Percentiles rank a stretch among this genome's conserved stretches.
phyloP scores from a whole-genome alignment of 2,888 invertebrate species.

The Lapara coniferarum region DNA sequence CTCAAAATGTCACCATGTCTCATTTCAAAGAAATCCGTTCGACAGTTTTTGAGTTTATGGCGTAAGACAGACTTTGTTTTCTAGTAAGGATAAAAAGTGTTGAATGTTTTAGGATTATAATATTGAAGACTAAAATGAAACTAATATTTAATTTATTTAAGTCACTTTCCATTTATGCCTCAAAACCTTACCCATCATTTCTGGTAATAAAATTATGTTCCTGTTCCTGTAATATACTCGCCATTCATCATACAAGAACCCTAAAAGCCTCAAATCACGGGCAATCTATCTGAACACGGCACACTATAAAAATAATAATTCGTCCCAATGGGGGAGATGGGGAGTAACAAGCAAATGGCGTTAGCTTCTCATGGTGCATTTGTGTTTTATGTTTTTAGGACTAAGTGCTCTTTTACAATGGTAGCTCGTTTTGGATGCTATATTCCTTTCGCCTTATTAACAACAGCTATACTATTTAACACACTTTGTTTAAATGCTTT shows the following conservation, averaged over 20 bases:
- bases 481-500: too few relatives aligned
- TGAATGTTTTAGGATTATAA: too few relatives aligned
- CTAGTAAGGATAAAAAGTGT: too few relatives aligned
- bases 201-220: slow-evolving; percentile 6
- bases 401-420: neutral
- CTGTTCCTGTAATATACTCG: slow-evolving; percentile 43
- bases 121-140: too few relatives aligned
- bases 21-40: too few relatives aligned
- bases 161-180: neutral
- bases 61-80: too few relatives aligned
- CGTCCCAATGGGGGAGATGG: slow-evolving; percentile 55
- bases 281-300: slow-evolving; percentile 74
- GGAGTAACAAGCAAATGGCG: slow-evolving; percentile 12
- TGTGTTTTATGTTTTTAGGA: neutral
- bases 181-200: neutral
- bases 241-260: slow-evolving; percentile 56
- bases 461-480: neutral
- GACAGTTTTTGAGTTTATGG: too few relatives aligned
- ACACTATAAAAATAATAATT: slow-evolving; percentile 80
- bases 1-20: too few relatives aligned
- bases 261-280: slow-evolving; percentile 75
- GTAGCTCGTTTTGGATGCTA: neutral
- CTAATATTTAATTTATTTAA: too few relatives aligned
- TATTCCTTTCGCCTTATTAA: too few relatives aligned
- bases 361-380: neutral